phyloP scores from a whole-genome alignment of 1,140 invertebrate genomes.

The Oscheius sp. region DNA sequence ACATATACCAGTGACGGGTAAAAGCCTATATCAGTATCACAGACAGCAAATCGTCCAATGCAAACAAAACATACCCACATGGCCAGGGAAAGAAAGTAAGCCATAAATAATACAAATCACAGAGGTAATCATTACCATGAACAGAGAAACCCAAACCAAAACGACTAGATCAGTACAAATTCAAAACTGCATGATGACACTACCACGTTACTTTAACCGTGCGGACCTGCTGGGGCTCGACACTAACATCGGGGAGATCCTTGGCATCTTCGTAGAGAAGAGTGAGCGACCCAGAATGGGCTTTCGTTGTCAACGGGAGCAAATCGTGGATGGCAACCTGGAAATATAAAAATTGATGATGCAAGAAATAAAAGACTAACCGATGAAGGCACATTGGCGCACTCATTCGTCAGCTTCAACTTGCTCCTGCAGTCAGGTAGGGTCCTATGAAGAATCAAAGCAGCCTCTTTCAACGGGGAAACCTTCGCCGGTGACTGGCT shows the following conservation, averaged over 20 bases:
- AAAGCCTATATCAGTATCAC: too few relatives aligned
- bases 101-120: too few relatives aligned
- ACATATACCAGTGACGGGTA: too few relatives aligned
- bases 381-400: neutral
- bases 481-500: neutral
- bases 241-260: neutral
- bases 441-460: constrained; percentile 18
- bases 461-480: constrained; percentile 15
- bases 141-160: too few relatives aligned
- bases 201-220: neutral
- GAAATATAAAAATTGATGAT: neutral
- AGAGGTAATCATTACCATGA: too few relatives aligned
- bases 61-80: too few relatives aligned
- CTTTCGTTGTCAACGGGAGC: neutral
- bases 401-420: neutral
- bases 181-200: too few relatives aligned
- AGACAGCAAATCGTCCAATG: too few relatives aligned
- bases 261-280: neutral
- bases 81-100: too few relatives aligned
- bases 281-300: neutral
- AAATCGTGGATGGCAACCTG: neutral
- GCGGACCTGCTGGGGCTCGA: neutral
- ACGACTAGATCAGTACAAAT: too few relatives aligned
- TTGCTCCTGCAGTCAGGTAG: constrained; percentile 27
- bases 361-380: neutral